Evolutionary conservation across 1,140 invertebrate genomes (phyloP), one percentile per base, ranked within the genome.

Genomic region (Phocides pigmalion): DNA sequence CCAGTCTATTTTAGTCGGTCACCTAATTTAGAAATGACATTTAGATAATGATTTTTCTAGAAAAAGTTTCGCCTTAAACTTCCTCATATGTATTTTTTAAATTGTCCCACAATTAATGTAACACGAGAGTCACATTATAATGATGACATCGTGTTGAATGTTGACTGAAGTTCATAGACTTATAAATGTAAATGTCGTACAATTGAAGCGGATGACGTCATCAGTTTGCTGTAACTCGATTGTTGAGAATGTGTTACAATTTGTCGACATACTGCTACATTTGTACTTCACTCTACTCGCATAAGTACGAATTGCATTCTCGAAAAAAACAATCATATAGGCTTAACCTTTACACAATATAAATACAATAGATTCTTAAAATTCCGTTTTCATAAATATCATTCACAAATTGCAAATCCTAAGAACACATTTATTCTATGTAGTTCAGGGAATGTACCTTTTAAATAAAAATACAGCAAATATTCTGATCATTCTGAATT

Each of bases 151-250:
- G 42, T 22, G 42, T 20, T 46, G 22, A 11, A 47, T 47, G 46
- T 47, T 22, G 46, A 14, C 46, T 47, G 20, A 47, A 25, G 20
- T 47, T 47, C 46, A 47, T 22, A 47, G 20, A 25, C 19, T 25
- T 47, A 32, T 11, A 32, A 32, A 32, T n/a, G 28, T 32, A 32
- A 32, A 32, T n/a, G 28, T 32, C 28, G n/a, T 32, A 32, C 28
- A 32, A 8, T 32, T 32, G 9, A 32, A 32, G 28, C 9, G 28
- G 28, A n/a, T 32, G 28, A 32, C n/a, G 28, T 32, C 28, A 32
- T 11, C 28, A 32, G 2, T 32, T 11, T 32, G n/a, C 28, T 32
- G 28, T 32, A 8, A n/a, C 28, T 32, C 28, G n/a, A 32, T 1
- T n/a, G 28, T 32, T 32, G 9, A 32, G 28, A 32, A 32, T 32